phyloP scores from a whole-genome alignment of 2,888 invertebrate genomes.

The Andrena dorsata region DNA sequence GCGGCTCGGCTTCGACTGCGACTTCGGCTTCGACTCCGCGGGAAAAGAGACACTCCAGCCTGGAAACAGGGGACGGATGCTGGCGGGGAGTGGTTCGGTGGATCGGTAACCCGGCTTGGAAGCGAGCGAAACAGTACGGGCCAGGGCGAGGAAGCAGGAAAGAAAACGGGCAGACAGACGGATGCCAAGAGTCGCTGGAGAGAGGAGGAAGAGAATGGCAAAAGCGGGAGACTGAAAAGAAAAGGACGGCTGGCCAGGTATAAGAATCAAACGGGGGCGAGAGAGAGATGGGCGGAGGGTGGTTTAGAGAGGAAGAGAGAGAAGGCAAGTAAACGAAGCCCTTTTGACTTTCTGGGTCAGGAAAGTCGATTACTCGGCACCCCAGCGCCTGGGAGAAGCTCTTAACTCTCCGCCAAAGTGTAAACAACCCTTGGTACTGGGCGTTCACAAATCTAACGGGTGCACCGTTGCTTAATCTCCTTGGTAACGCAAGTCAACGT shows the following conservation, averaged over 20 bases:
- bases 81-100: slow-evolving; percentile 14
- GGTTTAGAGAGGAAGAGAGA: slow-evolving; percentile 36
- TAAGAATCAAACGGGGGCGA: slow-evolving; percentile 51
- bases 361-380: slow-evolving; percentile 76
- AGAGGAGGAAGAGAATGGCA: slow-evolving; percentile 35
- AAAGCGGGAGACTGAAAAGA: neutral
- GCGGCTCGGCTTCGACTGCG: slow-evolving; percentile 52
- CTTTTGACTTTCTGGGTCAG: slow-evolving; percentile 74
- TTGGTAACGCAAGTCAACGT: neutral
- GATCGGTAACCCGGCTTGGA: slow-evolving; percentile 26
- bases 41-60: slow-evolving; percentile 47
- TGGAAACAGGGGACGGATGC: slow-evolving; percentile 23
- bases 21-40: slow-evolving; percentile 45
- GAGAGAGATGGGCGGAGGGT: slow-evolving; percentile 9
- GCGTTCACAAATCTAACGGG: slow-evolving; percentile 58
- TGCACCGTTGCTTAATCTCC: slow-evolving; percentile 38
- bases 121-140: slow-evolving; percentile 41
- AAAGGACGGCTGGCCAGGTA: slow-evolving; percentile 25
- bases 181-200: slow-evolving; percentile 30
- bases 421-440: slow-evolving; percentile 71
- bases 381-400: slow-evolving; percentile 68
- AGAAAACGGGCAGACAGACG: slow-evolving; percentile 38
- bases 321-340: slow-evolving; percentile 68
- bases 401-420: slow-evolving; percentile 74
- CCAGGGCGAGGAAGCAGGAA: slow-evolving; percentile 11